Evolutionary conservation across 2,888 invertebrate genomes (phyloP), one percentile per base, ranked within the genome.

Genomic region (Stenotaenia linearis): DNA sequence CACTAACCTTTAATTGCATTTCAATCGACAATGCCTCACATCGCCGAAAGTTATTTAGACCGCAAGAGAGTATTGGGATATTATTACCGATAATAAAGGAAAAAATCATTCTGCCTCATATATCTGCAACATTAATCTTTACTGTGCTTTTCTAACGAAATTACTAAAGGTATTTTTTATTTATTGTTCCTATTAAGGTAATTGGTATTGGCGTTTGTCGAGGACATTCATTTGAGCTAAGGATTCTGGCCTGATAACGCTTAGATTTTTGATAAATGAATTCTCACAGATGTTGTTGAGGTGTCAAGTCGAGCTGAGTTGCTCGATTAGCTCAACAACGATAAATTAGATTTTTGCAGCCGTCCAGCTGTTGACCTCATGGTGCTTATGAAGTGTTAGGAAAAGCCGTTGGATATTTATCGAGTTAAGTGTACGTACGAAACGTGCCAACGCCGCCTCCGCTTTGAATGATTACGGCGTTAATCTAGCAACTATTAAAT

Each of bases 321-420:
- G 25, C 69, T 69, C 69, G 69, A 69, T 69, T 69, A 69, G 69
- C 69, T 69, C 69, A 69, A 69, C 69, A 25, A 69, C 25, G 69
- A 69, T 69, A 69, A 69, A 69, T 69, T 69, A 69, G 69, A 69
- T 69, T 69, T 69, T 69, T 69, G 69, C 69, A 69, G 69, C 28
- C 25, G 69, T 69, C 69, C 69, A 69, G 69, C 69, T 69, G 69
- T 69, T 69, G 69, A 28, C 69, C 69, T 28, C 69, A 28, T 69
- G 28, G 25, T 69, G 69, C 25, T 69, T 25, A 69, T 69, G 69
- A 69, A 69, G 69, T 69, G 69, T 69, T 69, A 28, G 69, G 25
- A 69, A 69, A 69, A 69, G 69, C 25, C 69, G 69, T 28, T 69
- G 69, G 69, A 69, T 69, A 23, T 69, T 69, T 69, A 69, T 69